A percentile compares a stretch with the other conserved stretches of the same genome.
These are phyloP conservation scores for Aramus guarauna DNA, from an alignment of 2,113 vertebrate genomes.

Conservation along the genomic window DNA sequence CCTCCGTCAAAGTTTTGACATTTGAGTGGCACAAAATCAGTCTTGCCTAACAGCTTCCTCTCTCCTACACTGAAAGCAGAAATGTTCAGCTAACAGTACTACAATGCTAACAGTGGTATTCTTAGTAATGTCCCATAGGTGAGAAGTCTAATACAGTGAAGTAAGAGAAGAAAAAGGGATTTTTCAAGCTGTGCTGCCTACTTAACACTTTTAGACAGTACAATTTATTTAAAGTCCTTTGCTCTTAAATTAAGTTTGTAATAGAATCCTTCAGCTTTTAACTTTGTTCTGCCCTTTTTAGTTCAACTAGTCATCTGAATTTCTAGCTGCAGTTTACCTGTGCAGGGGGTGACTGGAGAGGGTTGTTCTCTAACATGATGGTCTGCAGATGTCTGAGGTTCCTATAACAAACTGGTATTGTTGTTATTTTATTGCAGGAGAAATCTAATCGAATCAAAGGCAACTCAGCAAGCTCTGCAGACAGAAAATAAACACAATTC, in stretches of 20 bases:
- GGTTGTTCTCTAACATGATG: constrained; percentile 95
- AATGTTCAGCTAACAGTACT: background rate
- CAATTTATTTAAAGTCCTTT: background rate
- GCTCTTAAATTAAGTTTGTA: background rate
- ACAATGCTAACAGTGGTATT: background rate
- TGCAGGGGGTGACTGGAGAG: constrained; percentile 92
- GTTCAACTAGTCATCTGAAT: background rate
- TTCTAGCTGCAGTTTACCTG: constrained; percentile 80
- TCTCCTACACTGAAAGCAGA: background rate
- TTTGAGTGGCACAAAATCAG: background rate
- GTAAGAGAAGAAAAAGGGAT: background rate
- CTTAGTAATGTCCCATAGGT: background rate
- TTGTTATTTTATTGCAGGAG: constrained; percentile 95
- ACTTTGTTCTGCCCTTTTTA: background rate
- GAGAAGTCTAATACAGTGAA: background rate
- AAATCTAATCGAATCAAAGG: constrained; percentile 95
- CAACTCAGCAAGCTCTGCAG: constrained; percentile 88
- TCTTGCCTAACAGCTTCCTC: background rate
- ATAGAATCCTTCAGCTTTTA: background rate
- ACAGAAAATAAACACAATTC: constrained; percentile 2
- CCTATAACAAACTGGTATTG: constrained; percentile 91
- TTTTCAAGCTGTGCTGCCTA: background rate
- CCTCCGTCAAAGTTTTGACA: background rate
- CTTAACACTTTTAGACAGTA: background rate
- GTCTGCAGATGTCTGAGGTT: constrained; percentile 90